A percentile compares a stretch with the other conserved stretches of the same genome.
phyloP scores from a whole-genome alignment of 1,140 invertebrate species.

The Helicorthomorpha holstii region DNA sequence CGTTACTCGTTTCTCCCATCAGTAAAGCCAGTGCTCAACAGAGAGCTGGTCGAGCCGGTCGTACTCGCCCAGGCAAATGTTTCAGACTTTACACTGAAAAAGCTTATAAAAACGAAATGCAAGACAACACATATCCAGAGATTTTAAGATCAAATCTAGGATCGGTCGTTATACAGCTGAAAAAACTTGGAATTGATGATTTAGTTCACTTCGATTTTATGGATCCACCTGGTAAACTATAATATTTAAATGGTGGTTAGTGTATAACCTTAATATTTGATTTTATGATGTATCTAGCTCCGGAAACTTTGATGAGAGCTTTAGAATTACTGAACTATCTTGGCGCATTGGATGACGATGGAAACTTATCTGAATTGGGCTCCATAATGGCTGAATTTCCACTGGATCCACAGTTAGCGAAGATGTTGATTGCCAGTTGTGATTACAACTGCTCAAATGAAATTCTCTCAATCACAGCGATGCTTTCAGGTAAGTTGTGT shows the following conservation, averaged over 20 bases:
- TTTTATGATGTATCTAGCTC: conserved; percentile 39
- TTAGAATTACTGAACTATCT: conserved; percentile 95
- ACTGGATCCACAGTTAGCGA: conserved; percentile 94
- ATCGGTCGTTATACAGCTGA: conserved; percentile 92
- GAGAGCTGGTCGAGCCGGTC: conserved; percentile 86
- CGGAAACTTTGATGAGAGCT: conserved; percentile 98
- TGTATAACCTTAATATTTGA: neutral
- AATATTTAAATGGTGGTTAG: too few relatives aligned
- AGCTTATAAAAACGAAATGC: conserved; percentile 98
- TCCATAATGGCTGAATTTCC: conserved; percentile 99
- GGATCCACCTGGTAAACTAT: conserved; percentile 78
- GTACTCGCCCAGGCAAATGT: conserved; percentile 94
- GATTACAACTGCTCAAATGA: conserved; percentile 99
- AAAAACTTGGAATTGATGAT: conserved; percentile 98
- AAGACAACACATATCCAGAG: conserved; percentile 98
- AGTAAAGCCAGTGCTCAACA: conserved; percentile 99
- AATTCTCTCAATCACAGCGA: conserved; percentile 95
- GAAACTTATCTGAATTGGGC: conserved; percentile 87
- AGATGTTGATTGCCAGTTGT: conserved; percentile 86
- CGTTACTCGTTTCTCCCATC: conserved; percentile 91
- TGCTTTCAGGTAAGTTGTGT: conserved; percentile 76
- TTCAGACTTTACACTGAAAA: conserved; percentile 98
- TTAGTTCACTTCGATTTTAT: conserved; percentile 99
- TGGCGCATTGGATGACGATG: conserved; percentile 89
- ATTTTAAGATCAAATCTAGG: conserved; percentile 93